These are phyloP conservation scores for Falcaria lacertinaria DNA, from an alignment of 2,888 invertebrate species.

Conservation along the genomic window DNA sequence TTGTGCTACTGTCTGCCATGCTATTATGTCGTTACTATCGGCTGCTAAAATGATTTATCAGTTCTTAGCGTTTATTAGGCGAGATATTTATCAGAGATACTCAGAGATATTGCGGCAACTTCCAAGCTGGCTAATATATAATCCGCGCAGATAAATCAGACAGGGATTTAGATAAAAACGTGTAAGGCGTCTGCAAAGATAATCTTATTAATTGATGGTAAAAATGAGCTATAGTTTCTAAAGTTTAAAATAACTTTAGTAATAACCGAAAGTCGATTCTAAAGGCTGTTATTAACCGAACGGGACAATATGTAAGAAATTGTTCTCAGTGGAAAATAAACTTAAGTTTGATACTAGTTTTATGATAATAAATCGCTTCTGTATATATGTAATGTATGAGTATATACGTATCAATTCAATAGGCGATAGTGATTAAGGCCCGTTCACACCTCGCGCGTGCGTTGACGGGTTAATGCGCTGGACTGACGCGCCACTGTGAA, in stretches of 20 bases:
- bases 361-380: too few relatives aligned
- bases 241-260: too few relatives aligned
- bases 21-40: slow-evolving; percentile 22
- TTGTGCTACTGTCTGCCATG: slow-evolving; percentile 18
- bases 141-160: background rate
- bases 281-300: too few relatives aligned
- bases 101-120: slow-evolving; percentile 53
- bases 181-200: background rate
- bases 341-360: too few relatives aligned
- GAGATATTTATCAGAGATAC: slow-evolving; percentile 71
- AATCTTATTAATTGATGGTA: background rate
- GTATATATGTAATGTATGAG: too few relatives aligned
- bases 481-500: slow-evolving; percentile 36
- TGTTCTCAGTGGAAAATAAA: too few relatives aligned
- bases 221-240: background rate
- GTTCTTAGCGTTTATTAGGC: slow-evolving; percentile 71
- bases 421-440: slow-evolving; percentile 10
- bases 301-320: too few relatives aligned
- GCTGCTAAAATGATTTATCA: slow-evolving; percentile 63
- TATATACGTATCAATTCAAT: too few relatives aligned
- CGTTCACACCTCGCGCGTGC: slow-evolving; percentile 13
- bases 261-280: too few relatives aligned
- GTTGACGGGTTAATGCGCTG: slow-evolving; percentile 47
- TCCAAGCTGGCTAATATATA: background rate
- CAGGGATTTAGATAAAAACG: background rate